A percentile compares a stretch with the other conserved stretches of the same genome.
Evolutionary conservation across 1,140 invertebrate genomes (phyloP).

Genomic region (Plectrocnemia conspersa): DNA sequence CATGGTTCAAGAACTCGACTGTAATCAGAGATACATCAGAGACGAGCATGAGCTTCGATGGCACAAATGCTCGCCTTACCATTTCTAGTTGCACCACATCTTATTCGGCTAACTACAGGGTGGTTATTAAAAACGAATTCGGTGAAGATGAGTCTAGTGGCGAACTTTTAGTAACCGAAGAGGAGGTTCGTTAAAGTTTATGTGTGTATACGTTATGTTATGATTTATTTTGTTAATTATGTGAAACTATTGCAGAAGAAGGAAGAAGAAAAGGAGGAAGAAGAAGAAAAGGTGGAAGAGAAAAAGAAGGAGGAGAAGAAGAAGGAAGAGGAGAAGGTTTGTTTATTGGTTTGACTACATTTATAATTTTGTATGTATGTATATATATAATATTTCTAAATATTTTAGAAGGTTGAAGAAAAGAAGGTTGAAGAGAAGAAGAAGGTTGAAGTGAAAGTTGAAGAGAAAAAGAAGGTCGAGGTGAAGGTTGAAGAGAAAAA

Average conservation of each 20-base stretch:
- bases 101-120: slow-evolving; percentile 70
- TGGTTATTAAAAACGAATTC: slow-evolving; percentile 76
- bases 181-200: slow-evolving; percentile 40
- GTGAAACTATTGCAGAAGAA: slow-evolving; percentile 42
- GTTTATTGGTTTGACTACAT: not conserved
- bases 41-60: slow-evolving; percentile 70
- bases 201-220: slow-evolving; percentile 14
- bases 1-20: slow-evolving; percentile 81
- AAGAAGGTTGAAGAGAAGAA: slow-evolving; percentile 52
- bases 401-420: slow-evolving; percentile 44
- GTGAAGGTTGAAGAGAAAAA: slow-evolving; percentile 39
- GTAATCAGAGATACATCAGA: slow-evolving; percentile 66
- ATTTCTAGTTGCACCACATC: slow-evolving; percentile 67
- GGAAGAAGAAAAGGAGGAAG: slow-evolving; percentile 51
- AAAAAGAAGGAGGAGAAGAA: slow-evolving; percentile 43
- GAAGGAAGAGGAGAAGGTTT: slow-evolving; percentile 46
- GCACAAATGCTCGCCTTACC: slow-evolving; percentile 68
- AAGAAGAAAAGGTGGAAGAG: slow-evolving; percentile 44
- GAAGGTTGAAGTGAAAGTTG: slow-evolving; percentile 49
- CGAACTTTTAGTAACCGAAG: slow-evolving; percentile 64
- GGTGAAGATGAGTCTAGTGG: slow-evolving; percentile 78
- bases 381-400: slow-evolving; percentile 36
- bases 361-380: not conserved
- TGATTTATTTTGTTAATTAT: slow-evolving; percentile 18
- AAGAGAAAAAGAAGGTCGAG: slow-evolving; percentile 44